Evolutionary conservation across 1,140 invertebrate genomes (phyloP), one percentile per base, ranked within the genome.

Genomic region (Lasioglossum baleicum): DNA sequence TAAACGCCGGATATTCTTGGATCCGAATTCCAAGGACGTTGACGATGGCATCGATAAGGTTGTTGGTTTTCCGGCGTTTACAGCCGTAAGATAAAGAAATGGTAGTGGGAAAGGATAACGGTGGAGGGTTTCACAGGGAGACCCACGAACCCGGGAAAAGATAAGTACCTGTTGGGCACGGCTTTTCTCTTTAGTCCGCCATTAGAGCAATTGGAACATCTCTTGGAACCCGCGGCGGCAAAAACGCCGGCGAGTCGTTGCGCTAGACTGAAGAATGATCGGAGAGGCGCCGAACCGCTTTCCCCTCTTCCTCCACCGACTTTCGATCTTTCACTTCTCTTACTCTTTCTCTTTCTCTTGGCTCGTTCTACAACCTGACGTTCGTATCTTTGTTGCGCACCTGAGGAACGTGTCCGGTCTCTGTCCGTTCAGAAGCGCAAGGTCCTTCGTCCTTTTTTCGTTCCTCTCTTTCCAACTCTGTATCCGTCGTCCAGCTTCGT

Each of bases 211-310:
- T 91, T 92, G 91, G 88, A 90, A 90, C 90, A 88, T 91, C 87
- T 91, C 87, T 81, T 86, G 75, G 77, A 83, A 61, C 78, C 75
- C 82, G 75, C 73, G 73, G 68, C 86, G 82, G 90, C 87, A 91
- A 91, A 92, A 91, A 92, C 90, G 88, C 84, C 83, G 79, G 73
- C 81, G 87, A 90, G 90, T 91, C 87, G 90, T 91, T 91, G 90
- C 87, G 89, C 90, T 91, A 92, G 91, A 91, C 90, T 92, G 90
- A 91, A 91, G 91, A 91, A 91, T 92, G 91, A 92, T 92, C 90
- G 88, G 81, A 88, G 86, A 90, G 91, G 90, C 90, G 91, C 90
- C 90, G 86, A 90, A 79, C 83, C 75, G 76, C 86, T 87, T 71
- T 81, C 60, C 60, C 74, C 75, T 75, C 83, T 64, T 40, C 61